A percentile compares a stretch with the other conserved stretches of the same genome.
Evolutionary conservation across 2,797 vertebrate species (phyloP).

Genomic region (Chaetodon trifasciatus): DNA sequence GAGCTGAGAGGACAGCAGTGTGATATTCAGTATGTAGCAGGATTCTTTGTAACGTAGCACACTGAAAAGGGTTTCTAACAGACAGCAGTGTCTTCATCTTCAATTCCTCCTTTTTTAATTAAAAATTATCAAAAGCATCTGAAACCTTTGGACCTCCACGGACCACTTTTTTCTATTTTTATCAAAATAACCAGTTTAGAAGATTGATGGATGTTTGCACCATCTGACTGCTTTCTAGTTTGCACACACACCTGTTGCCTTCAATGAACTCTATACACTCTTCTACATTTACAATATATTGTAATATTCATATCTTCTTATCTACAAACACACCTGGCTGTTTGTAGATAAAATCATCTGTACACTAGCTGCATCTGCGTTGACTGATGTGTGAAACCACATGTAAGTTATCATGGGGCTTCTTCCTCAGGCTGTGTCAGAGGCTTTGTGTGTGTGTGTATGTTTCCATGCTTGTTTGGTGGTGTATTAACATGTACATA

Average conservation of each 20-base stretch:
- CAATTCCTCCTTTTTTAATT: background rate
- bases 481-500: slow-evolving; percentile 47
- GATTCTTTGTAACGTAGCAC: background rate
- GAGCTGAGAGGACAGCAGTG: background rate
- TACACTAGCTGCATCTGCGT: background rate
- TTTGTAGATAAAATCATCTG: slow-evolving; percentile 17
- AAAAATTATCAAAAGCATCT: background rate
- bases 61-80: background rate
- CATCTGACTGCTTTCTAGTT: background rate
- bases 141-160: background rate
- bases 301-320: slow-evolving; percentile 10
- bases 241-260: background rate
- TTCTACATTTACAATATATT: background rate
- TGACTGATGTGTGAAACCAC: slow-evolving; percentile 17
- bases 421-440: slow-evolving; percentile 12
- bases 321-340: slow-evolving; percentile 23
- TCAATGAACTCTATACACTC: background rate
- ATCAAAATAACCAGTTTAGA: background rate
- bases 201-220: background rate
- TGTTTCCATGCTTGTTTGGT: background rate
- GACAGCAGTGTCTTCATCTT: background rate
- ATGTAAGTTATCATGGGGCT: slow-evolving; percentile 42
- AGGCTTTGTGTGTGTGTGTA: slow-evolving; percentile 5
- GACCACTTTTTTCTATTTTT: background rate
- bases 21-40: background rate